Evolutionary conservation across 2,113 vertebrate species (phyloP).

Genomic region (Syngnathus scovelli): DNA sequence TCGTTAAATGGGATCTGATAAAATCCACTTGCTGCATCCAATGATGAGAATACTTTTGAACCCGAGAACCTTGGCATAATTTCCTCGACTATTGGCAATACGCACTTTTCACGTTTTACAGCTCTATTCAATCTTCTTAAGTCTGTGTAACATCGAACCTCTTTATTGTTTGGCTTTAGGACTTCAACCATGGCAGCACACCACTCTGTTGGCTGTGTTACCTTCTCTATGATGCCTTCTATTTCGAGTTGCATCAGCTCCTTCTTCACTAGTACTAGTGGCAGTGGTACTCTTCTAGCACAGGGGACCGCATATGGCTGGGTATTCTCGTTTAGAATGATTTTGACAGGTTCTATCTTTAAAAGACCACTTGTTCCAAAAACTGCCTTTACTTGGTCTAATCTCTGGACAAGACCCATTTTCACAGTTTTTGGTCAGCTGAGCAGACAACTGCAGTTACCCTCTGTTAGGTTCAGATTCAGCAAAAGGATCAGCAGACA

Average conservation of each 20-base stretch:
- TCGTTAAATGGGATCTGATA: not conserved
- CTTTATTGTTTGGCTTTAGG: conserved; percentile 11
- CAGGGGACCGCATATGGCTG: conserved; percentile 22
- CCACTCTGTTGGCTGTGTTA: conserved; percentile 12
- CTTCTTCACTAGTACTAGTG: conserved; percentile 17
- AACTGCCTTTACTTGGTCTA: conserved; percentile 11
- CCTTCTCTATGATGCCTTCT: conserved; percentile 17
- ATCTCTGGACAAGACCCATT: conserved; percentile 8
- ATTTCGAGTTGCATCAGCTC: conserved; percentile 11
- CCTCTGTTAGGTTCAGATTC: no score
- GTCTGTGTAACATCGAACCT: conserved; percentile 40
- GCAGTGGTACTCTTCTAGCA: conserved; percentile 12
- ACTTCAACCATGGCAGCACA: conserved; percentile 24
- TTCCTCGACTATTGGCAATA: not conserved
- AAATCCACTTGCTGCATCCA: not conserved
- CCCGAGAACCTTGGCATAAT: not conserved
- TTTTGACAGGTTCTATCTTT: conserved; percentile 24
- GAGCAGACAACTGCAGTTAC: no score
- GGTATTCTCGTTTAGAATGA: conserved; percentile 12
- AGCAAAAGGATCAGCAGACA: no score
- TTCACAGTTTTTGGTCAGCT: not conserved
- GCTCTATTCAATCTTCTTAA: conserved; percentile 48
- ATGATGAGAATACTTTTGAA: not conserved
- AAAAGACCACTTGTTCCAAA: conserved; percentile 14
- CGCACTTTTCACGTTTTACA: conserved; percentile 32